Conservation (phyloP, 2,888 invertebrate species). For the Campaea margaritaria region DNA sequence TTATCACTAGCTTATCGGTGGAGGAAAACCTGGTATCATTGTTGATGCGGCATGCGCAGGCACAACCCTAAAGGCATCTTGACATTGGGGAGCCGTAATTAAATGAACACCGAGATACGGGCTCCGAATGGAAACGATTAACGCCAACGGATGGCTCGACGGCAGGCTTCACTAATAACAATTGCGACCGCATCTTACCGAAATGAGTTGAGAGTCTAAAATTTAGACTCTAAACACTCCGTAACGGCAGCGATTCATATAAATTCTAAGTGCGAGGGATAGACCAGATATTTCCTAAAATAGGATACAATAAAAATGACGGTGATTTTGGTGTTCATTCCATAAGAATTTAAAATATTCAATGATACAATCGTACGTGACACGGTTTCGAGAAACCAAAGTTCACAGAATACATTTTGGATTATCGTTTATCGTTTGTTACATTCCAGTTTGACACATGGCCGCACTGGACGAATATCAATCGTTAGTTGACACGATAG, state of each 20-base stretch:
- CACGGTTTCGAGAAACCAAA: neutral
- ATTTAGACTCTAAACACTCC: too few relatives aligned
- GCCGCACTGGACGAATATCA: neutral
- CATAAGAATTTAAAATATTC: neutral
- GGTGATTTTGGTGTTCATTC: neutral
- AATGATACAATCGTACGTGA: neutral
- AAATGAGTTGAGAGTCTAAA: too few relatives aligned
- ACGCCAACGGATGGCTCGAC: conserved; percentile 20
- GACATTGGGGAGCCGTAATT: conserved; percentile 43
- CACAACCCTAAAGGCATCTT: conserved; percentile 30
- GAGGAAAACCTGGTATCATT: too few relatives aligned
- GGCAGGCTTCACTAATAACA: conserved; percentile 14
- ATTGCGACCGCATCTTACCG: neutral
- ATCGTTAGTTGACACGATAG: too few relatives aligned
- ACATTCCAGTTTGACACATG: neutral
- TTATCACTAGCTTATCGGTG: too few relatives aligned
- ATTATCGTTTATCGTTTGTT: neutral
- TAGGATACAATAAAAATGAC: too few relatives aligned
- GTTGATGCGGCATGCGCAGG: neutral
- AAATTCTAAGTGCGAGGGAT: too few relatives aligned
- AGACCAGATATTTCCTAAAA: too few relatives aligned
- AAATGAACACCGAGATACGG: conserved; percentile 46
- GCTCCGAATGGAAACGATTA: conserved; percentile 38
- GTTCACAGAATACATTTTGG: neutral
- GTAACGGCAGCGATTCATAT: too few relatives aligned